These are phyloP conservation scores for Sinocyclocheilus maitianheensis DNA, from an alignment of 2,113 vertebrate species.

Conservation along the genomic window DNA sequence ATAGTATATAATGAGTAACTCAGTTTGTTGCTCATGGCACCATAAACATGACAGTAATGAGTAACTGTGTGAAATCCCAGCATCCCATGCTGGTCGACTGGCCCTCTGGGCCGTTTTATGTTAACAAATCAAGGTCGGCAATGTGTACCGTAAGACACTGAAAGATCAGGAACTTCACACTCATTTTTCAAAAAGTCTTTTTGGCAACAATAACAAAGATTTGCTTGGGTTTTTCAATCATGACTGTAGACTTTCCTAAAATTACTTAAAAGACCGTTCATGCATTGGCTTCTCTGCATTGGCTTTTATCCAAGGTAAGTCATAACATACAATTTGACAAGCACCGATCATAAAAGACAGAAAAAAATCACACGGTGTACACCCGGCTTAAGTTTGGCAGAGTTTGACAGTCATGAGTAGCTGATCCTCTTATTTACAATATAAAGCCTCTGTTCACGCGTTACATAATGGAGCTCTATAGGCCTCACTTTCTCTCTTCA, in stretches of 20 bases:
- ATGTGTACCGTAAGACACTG: neutral
- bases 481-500: neutral
- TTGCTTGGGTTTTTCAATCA: neutral
- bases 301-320: neutral
- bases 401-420: conserved; percentile 16
- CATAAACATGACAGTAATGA: conserved; percentile 6
- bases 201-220: neutral
- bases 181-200: neutral
- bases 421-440: conserved; percentile 26
- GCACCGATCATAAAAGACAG: neutral
- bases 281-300: neutral
- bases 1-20: conserved; percentile 10
- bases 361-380: neutral
- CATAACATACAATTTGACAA: neutral
- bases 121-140: neutral
- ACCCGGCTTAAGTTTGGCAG: neutral
- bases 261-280: neutral
- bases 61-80: neutral
- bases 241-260: neutral
- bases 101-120: neutral
- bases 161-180: neutral
- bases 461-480: neutral
- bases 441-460: neutral
- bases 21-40: neutral
- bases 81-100: neutral